Percentiles rank a stretch among this genome's conserved stretches.
These are phyloP conservation scores for Limnodromus scolopaceus DNA, from an alignment of 2,797 vertebrate species.

Conservation along the genomic window DNA sequence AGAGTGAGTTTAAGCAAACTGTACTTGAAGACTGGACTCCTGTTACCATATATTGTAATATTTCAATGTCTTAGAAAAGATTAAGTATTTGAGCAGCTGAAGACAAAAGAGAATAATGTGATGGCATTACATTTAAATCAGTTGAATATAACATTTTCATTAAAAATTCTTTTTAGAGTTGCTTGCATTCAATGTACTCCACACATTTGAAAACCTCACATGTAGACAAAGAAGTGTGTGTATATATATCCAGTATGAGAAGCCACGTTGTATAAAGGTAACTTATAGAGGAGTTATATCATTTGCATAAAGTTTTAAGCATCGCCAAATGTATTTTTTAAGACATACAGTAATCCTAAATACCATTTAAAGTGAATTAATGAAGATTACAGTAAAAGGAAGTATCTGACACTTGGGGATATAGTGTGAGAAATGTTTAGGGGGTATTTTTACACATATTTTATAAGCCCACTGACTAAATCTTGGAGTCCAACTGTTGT, in stretches of 20 bases:
- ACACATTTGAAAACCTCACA: neutral
- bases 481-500: slow-evolving; percentile 3
- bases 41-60: neutral
- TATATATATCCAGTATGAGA: neutral
- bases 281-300: neutral
- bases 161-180: neutral
- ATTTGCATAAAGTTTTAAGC: neutral
- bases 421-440: neutral
- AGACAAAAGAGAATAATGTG: neutral
- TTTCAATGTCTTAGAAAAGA: neutral
- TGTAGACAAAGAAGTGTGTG: neutral
- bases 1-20: neutral
- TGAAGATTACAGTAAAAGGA: neutral
- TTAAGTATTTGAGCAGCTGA: neutral
- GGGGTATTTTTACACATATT: neutral
- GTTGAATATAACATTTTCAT: neutral
- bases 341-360: neutral
- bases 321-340: neutral
- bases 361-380: slow-evolving; percentile 10
- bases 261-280: neutral
- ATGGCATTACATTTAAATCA: neutral
- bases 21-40: neutral
- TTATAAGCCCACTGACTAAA: neutral
- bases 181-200: neutral
- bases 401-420: neutral